These are phyloP conservation scores for Chironomus riparius DNA, from an alignment of 2,888 invertebrate genomes.

Conservation along the genomic window DNA sequence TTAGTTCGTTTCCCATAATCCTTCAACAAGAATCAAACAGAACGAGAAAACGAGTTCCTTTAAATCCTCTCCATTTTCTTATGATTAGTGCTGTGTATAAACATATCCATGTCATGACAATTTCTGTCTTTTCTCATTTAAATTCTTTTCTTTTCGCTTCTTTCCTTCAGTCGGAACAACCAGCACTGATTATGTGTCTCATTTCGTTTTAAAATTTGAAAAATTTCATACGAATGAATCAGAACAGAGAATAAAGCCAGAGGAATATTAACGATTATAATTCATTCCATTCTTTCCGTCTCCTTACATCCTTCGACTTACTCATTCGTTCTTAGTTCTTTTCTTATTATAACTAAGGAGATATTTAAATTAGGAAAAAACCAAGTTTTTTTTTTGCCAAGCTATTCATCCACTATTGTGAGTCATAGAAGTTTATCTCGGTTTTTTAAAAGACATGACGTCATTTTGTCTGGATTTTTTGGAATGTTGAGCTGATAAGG, in stretches of 20 bases:
- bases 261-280: not conserved
- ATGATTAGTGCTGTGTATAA: not conserved
- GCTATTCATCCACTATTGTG: no score
- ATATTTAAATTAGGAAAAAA: no score
- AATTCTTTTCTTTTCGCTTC: not conserved
- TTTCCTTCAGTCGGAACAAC: not conserved
- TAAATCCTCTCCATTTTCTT: not conserved
- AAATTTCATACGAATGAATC: not conserved
- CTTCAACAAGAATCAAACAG: not conserved
- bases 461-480: no score
- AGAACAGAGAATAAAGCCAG: not conserved
- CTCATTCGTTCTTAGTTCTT: no score
- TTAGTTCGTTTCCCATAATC: not conserved
- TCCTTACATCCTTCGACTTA: no score
- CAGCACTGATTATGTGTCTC: not conserved
- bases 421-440: no score
- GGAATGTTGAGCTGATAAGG: no score
- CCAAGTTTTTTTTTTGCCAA: no score
- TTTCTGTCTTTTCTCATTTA: slow-evolving; percentile 1
- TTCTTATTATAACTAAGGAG: no score
- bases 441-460: no score
- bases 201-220: not conserved
- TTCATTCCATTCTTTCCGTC: not conserved
- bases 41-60: not conserved
- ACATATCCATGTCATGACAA: not conserved